Conservation (phyloP, 2,797 vertebrate species). For the Arctocebus calabarensis region DNA sequence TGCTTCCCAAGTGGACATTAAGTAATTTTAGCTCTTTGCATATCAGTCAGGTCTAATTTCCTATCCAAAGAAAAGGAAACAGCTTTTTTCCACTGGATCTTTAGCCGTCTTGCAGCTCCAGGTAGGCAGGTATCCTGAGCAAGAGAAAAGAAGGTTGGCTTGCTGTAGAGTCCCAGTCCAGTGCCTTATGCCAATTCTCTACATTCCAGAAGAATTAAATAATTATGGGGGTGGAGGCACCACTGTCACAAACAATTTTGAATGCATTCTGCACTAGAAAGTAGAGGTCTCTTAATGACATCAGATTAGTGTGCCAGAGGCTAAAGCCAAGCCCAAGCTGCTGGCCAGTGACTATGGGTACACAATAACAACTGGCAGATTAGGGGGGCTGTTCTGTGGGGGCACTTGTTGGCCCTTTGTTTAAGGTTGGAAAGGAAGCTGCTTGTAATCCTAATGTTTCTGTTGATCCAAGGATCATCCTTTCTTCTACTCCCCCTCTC, state of each 20-base stretch:
- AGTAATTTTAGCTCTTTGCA: constrained; percentile 76
- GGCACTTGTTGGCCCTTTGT: not conserved
- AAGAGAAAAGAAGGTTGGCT: constrained; percentile 72
- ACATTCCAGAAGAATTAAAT: constrained; percentile 85
- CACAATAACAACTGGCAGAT: not conserved
- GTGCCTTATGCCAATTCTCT: constrained; percentile 60
- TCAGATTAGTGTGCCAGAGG: not conserved
- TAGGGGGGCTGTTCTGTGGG: not conserved
- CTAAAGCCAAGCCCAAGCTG: not conserved
- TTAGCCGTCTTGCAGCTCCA: constrained; percentile 74
- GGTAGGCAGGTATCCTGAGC: constrained; percentile 74
- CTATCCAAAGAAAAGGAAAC: constrained; percentile 69
- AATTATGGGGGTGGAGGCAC: constrained; percentile 73
- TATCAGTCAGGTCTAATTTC: constrained; percentile 77
- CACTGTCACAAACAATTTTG: constrained; percentile 71
- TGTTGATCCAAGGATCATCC: constrained; percentile 65
- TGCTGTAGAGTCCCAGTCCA: constrained; percentile 62
- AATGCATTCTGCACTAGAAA: constrained; percentile 52
- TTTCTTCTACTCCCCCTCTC: constrained; percentile 75
- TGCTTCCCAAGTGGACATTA: constrained; percentile 63
- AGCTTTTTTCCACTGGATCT: constrained; percentile 73
- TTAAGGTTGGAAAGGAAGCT: constrained; percentile 24
- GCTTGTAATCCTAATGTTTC: constrained; percentile 42
- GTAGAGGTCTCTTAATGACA: constrained; percentile 63
- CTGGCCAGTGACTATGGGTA: not conserved